Conservation (phyloP, 2,797 vertebrate genomes). For the Atherinosoma microstoma region DNA sequence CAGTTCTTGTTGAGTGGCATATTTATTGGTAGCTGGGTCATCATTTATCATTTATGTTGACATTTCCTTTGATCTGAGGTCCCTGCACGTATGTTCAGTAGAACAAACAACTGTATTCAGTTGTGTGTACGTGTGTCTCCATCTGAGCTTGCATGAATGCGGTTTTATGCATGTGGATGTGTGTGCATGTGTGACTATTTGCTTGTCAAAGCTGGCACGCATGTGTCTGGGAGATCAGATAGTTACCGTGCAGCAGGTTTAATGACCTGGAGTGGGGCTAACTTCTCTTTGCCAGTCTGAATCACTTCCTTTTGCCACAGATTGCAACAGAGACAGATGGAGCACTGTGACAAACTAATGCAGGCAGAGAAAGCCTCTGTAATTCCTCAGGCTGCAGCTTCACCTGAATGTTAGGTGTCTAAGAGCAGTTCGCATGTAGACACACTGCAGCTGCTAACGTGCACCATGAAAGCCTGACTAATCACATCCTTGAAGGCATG, state of each 20-base stretch:
- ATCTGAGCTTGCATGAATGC: constrained; percentile 2
- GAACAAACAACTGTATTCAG: constrained; percentile 4
- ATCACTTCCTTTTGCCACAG: constrained; percentile 43
- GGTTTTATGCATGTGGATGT: neutral
- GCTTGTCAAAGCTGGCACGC: neutral
- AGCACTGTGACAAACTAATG: constrained; percentile 51
- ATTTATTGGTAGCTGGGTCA: constrained; percentile 45
- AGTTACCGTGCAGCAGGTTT: constrained; percentile 55
- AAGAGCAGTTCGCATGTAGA: constrained; percentile 33
- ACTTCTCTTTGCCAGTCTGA: constrained; percentile 54
- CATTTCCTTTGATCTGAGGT: constrained; percentile 71
- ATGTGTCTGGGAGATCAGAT: constrained; percentile 33
- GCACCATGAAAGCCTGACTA: constrained; percentile 24
- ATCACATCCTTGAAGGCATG: constrained; percentile 13
- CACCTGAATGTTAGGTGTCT: constrained; percentile 58
- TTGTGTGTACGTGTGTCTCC: constrained; percentile 3
- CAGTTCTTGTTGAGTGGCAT: constrained; percentile 19
- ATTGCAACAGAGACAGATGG: constrained; percentile 57
- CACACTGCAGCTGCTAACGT: constrained; percentile 49
- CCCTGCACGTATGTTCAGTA: constrained; percentile 24
- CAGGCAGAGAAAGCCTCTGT: constrained; percentile 52
- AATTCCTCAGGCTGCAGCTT: constrained; percentile 47
- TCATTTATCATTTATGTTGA: constrained; percentile 77
- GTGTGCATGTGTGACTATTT: neutral
- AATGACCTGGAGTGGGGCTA: constrained; percentile 54